These are phyloP conservation scores for Dendrolimus punctatus DNA, from an alignment of 1,140 invertebrate species.

Conservation along the genomic window DNA sequence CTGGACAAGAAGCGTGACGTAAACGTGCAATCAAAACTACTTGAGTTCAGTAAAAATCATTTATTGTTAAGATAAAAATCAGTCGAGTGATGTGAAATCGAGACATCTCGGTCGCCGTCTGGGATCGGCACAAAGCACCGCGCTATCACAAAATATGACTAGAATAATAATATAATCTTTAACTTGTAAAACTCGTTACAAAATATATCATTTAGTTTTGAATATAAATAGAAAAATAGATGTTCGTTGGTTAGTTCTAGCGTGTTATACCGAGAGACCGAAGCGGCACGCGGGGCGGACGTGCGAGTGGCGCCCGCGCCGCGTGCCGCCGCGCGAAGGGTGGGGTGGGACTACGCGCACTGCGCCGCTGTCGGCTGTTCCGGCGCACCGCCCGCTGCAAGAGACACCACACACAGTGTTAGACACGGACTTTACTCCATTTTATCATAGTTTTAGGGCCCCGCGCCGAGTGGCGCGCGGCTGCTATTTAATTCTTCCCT, in stretches of 20 bases:
- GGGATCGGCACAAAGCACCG: conserved; percentile 17
- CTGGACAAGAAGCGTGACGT: conserved; percentile 42
- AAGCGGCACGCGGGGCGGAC: conserved; percentile 50
- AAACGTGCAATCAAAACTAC: conserved; percentile 64
- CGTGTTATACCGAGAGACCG: conserved; percentile 67
- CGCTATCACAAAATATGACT: conserved; percentile 43
- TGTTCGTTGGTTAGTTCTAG: conserved; percentile 59
- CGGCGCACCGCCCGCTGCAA: conserved; percentile 68
- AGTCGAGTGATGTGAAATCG: conserved; percentile 64
- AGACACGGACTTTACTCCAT: conserved; percentile 58
- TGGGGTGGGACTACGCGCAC: conserved; percentile 58
- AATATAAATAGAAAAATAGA: conserved; percentile 53
- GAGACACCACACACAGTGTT: conserved; percentile 71
- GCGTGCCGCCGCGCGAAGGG: conserved; percentile 30
- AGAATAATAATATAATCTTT: conserved; percentile 36
- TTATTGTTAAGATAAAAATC: conserved; percentile 67
- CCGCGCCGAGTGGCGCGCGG: conserved; percentile 30
- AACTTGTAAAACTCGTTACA: conserved; percentile 25
- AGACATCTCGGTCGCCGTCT: conserved; percentile 45
- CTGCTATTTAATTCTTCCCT: conserved; percentile 28
- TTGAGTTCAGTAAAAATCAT: conserved; percentile 49
- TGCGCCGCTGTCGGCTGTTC: conserved; percentile 70
- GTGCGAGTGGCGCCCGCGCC: conserved; percentile 46
- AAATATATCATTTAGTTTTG: conserved; percentile 28
- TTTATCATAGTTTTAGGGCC: conserved; percentile 44